A percentile compares a stretch with the other conserved stretches of the same genome.
phyloP scores from a whole-genome alignment of 2,113 vertebrate species.

The Gymnocephalus cernua region DNA sequence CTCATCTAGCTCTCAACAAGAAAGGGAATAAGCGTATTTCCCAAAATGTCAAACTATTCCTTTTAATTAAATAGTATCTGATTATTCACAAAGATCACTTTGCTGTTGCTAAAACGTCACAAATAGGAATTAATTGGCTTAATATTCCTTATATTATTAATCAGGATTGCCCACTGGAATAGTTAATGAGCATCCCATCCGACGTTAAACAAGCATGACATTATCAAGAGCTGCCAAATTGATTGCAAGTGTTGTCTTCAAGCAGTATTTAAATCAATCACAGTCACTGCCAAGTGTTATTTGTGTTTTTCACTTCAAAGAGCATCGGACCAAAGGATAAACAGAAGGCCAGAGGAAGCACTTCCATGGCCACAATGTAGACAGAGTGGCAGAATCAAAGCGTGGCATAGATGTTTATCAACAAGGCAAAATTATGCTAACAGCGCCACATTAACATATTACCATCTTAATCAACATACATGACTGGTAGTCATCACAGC shows the following conservation, averaged over 20 bases:
- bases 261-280: conserved; percentile 73
- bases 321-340: conserved; percentile 50
- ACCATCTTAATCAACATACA: conserved; percentile 77
- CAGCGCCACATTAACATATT: conserved; percentile 80
- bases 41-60: neutral
- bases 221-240: conserved; percentile 66
- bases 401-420: conserved; percentile 60
- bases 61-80: neutral
- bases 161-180: conserved; percentile 25
- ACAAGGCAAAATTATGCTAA: conserved; percentile 83
- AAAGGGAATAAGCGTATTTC: neutral
- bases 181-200: conserved; percentile 43
- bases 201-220: conserved; percentile 70
- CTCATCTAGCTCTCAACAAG: neutral
- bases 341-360: conserved; percentile 48
- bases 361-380: conserved; percentile 57
- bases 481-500: conserved; percentile 38
- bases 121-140: neutral
- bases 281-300: conserved; percentile 69
- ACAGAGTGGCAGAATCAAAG: conserved; percentile 74
- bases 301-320: conserved; percentile 77
- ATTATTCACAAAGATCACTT: neutral
- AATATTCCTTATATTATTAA: neutral
- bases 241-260: conserved; percentile 70
- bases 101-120: neutral